Evolutionary conservation across 2,888 invertebrate genomes (phyloP), one percentile per base, ranked within the genome.

Genomic region (Tuberolachnus salignus): DNA sequence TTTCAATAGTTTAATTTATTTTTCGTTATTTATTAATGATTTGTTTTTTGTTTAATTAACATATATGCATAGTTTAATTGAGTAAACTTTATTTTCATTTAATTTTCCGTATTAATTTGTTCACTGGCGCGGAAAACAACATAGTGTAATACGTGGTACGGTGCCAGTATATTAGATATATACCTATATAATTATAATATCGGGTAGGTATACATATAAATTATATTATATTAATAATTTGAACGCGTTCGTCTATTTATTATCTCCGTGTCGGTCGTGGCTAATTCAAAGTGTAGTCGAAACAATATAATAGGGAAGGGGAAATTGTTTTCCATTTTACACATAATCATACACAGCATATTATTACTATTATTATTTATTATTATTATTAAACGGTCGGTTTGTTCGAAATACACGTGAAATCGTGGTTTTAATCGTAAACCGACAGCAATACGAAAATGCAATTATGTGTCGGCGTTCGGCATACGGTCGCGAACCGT

Each of bases 401-500:
- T 70, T n/a, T 57, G 3, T 55, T 21, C 19, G 6, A 70, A 44
- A 57, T 57, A 16, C 66, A 51, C 63, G 73, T 73, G 61, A 73
- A 73, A 73, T 73, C 42, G 73, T 46, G 63, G 61, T 34, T 72
- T 51, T 51, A 61, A 61, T 51, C 49, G 73, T 59, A 63, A n/a
- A 73, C 61, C 63, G 63, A 59, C 73, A 26, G 57, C 57, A 46
- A 59, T 57, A 34, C 34, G 34, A 59, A 26, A 71, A 71, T 23
- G 46, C 71, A 71, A 71, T 71, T 59, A 71, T n/a, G 26, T 46
- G 44, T 46, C 57, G 57, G 71, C 46, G 71, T 26, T 71, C 71
- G 71, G 57, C 44, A 70, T 70, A 70, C 42, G 55, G 70, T 70
- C 44, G 70, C 70, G 55, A 71, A 71, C 71, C 71, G 59, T 71